Evolutionary conservation across 1,140 invertebrate species (phyloP).

Genomic region (Aphelinus atriplicis): DNA sequence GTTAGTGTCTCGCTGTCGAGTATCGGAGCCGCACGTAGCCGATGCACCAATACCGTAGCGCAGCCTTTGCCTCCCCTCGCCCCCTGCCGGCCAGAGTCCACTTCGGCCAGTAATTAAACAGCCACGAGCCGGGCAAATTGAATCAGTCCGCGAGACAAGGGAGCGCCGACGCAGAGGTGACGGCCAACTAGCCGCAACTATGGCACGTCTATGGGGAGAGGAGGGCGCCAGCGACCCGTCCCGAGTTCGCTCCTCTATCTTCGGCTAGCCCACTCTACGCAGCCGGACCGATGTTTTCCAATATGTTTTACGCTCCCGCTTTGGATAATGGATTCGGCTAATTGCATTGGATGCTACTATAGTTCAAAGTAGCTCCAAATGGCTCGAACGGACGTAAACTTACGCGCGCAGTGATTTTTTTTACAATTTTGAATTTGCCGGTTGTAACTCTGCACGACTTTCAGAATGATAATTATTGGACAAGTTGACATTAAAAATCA

Average conservation of each 20-base stretch:
- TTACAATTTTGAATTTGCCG: no score
- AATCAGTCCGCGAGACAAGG: constrained; percentile 67
- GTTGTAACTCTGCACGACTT: no score
- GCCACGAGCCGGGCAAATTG: constrained; percentile 65
- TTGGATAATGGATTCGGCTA: no score
- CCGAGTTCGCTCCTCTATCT: constrained; percentile 13
- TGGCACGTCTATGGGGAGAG: constrained; percentile 46
- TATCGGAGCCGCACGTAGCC: constrained; percentile 29
- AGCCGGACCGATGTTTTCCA: no score
- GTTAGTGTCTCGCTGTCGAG: constrained; percentile 58
- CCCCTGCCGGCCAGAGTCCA: constrained; percentile 45
- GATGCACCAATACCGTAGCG: constrained; percentile 47
- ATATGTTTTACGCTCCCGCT: no score
- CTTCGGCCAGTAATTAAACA: constrained; percentile 66
- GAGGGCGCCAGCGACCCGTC: constrained; percentile 37
- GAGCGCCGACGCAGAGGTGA: constrained; percentile 64
- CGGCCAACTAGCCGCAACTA: constrained; percentile 65
- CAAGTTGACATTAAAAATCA: no score
- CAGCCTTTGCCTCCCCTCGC: constrained; percentile 27
- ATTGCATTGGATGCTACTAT: no score
- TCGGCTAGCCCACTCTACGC: no score
- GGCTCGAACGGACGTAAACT: no score
- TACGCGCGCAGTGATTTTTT: no score
- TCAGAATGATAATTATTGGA: no score
- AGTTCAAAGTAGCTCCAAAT: no score